Evolutionary conservation across 2,113 vertebrate species (phyloP).

Genomic region (Otocyon megalotis): DNA sequence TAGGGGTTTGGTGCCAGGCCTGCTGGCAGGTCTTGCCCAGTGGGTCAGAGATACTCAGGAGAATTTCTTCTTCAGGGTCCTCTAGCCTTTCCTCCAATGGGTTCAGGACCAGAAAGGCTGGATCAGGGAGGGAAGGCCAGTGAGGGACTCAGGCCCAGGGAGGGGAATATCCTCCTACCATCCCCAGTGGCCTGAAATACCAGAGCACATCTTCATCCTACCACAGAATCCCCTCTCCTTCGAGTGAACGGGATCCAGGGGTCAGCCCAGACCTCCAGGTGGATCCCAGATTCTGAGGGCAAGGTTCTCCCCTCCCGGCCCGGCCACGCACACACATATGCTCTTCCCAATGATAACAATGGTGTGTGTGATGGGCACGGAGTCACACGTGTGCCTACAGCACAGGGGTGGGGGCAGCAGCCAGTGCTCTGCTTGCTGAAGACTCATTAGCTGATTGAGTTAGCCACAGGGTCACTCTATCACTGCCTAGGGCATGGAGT

Average conservation of each 20-base stretch:
- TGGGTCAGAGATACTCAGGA: background rate
- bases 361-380: background rate
- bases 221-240: background rate
- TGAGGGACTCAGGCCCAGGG: background rate
- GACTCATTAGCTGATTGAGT: constrained; percentile 38
- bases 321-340: background rate
- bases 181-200: background rate
- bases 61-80: background rate
- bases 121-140: background rate
- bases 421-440: constrained; percentile 59
- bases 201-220: background rate
- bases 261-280: background rate
- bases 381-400: background rate
- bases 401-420: background rate
- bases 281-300: background rate
- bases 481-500: background rate
- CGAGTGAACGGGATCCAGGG: background rate
- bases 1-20: background rate
- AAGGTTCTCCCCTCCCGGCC: background rate
- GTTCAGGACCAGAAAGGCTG: constrained; percentile 8
- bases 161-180: background rate
- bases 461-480: background rate
- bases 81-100: background rate
- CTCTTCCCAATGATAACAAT: background rate
- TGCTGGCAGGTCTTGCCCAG: background rate